Percentiles rank a stretch among this genome's conserved stretches.
These are phyloP conservation scores for Morone chrysops DNA, from an alignment of 2,113 vertebrate species.

Conservation along the genomic window DNA sequence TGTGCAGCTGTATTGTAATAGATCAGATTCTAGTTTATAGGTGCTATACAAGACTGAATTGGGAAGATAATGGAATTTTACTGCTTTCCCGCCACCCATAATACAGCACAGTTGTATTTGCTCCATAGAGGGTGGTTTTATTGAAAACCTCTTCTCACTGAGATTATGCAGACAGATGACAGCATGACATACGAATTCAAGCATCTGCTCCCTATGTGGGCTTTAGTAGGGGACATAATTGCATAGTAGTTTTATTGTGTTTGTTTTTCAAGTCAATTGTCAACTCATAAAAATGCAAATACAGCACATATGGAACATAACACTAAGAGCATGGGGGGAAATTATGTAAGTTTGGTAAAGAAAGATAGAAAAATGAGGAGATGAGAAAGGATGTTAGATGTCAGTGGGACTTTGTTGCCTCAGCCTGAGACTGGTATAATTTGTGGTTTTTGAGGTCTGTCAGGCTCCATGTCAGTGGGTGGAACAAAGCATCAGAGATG, in stretches of 20 bases:
- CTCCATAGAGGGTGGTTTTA: slow-evolving; percentile 60
- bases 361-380: background rate
- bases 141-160: slow-evolving; percentile 56
- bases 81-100: slow-evolving; percentile 40
- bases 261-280: slow-evolving; percentile 70
- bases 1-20: slow-evolving; percentile 39
- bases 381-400: background rate
- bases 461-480: background rate
- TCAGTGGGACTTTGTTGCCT: background rate
- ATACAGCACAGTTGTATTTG: slow-evolving; percentile 26
- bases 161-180: slow-evolving; percentile 63
- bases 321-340: slow-evolving; percentile 1
- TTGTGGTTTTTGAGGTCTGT: background rate
- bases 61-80: slow-evolving; percentile 54
- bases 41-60: slow-evolving; percentile 37
- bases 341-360: slow-evolving; percentile 1
- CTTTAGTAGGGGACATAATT: slow-evolving; percentile 56
- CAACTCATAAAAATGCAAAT: slow-evolving; percentile 70
- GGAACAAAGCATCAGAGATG: background rate
- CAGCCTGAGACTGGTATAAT: background rate
- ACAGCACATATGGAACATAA: slow-evolving; percentile 46
- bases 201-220: slow-evolving; percentile 54
- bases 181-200: slow-evolving; percentile 45
- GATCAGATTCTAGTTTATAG: slow-evolving; percentile 53
- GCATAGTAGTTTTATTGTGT: slow-evolving; percentile 62